These are phyloP conservation scores for Caenorhabditis imperialis DNA, from an alignment of 2,888 invertebrate species.

Conservation along the genomic window DNA sequence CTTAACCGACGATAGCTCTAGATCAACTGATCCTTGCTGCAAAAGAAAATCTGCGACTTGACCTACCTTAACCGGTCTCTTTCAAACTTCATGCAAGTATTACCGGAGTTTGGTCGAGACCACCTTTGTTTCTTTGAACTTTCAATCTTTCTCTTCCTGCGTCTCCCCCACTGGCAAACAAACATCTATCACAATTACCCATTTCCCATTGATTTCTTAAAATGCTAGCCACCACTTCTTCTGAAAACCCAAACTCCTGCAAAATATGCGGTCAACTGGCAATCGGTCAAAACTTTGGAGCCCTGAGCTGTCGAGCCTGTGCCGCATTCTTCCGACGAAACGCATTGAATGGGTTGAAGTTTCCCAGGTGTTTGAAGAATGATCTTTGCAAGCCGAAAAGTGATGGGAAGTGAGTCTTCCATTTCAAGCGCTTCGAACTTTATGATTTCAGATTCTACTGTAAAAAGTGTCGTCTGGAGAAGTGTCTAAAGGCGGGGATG, in stretches of 20 bases:
- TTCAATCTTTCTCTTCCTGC: constrained; percentile 1
- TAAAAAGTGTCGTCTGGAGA: constrained; percentile 42
- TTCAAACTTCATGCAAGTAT: too few relatives aligned
- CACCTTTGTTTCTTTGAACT: too few relatives aligned
- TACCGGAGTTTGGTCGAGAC: too few relatives aligned
- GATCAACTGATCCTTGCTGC: too few relatives aligned
- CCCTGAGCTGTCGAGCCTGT: constrained; percentile 21
- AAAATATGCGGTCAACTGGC: constrained; percentile 30
- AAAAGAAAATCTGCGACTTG: too few relatives aligned
- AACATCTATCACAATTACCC: too few relatives aligned
- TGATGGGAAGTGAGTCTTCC: too few relatives aligned
- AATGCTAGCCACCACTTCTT: too few relatives aligned
- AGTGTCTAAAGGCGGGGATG: constrained; percentile 45
- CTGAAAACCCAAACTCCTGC: too few relatives aligned
- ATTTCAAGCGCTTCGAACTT: not conserved
- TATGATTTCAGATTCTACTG: constrained; percentile 25
- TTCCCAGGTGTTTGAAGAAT: constrained; percentile 9
- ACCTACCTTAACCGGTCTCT: too few relatives aligned
- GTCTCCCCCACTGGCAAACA: not conserved
- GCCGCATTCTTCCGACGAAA: constrained; percentile 26
- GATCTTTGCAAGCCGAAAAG: not conserved
- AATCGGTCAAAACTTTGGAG: constrained; percentile 36
- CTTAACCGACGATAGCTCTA: too few relatives aligned
- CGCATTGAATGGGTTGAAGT: constrained; percentile 6
- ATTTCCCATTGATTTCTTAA: too few relatives aligned